These are phyloP conservation scores for Andrena hattorfiana DNA, from an alignment of 2,888 invertebrate genomes.

Conservation along the genomic window DNA sequence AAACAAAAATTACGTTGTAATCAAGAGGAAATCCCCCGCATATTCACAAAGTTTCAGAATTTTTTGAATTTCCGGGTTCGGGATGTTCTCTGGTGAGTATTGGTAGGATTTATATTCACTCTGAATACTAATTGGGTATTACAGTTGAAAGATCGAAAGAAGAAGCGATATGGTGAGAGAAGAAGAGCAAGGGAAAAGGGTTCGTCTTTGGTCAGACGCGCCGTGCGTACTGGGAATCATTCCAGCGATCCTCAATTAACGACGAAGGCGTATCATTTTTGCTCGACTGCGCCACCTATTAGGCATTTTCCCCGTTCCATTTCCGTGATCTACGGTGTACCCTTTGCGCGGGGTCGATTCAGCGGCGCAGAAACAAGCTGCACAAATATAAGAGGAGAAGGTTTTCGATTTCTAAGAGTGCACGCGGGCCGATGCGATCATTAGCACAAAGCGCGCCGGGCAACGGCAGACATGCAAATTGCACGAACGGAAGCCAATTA, in stretches of 20 bases:
- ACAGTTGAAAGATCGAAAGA: too few species aligned
- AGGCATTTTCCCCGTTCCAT: slow-evolving; percentile 35
- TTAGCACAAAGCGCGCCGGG: slow-evolving; percentile 58
- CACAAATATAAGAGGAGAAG: slow-evolving; percentile 45
- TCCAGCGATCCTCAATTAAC: slow-evolving; percentile 38
- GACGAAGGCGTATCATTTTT: slow-evolving; percentile 17
- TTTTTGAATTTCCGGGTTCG: too few species aligned
- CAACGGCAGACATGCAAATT: slow-evolving; percentile 58
- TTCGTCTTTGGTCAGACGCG: too few species aligned
- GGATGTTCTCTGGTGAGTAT: too few species aligned
- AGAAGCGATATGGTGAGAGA: too few species aligned
- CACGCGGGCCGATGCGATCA: slow-evolving; percentile 61
- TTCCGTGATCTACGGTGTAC: slow-evolving; percentile 35
- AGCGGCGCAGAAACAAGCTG: slow-evolving; percentile 46
- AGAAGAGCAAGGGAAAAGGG: too few species aligned
- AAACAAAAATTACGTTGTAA: too few species aligned
- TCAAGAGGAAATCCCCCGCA: too few species aligned
- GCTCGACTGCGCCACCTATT: slow-evolving; percentile 26
- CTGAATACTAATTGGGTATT: too few species aligned
- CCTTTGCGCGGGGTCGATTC: slow-evolving; percentile 50
- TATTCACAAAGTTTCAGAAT: too few species aligned
- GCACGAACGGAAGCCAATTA: slow-evolving; percentile 65
- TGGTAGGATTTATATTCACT: too few species aligned
- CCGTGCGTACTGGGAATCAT: slow-evolving; percentile 15
- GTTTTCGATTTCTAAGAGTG: slow-evolving; percentile 66